Evolutionary conservation across 2,797 vertebrate species (phyloP).

Genomic region (Oryzias dopingdopingensis): DNA sequence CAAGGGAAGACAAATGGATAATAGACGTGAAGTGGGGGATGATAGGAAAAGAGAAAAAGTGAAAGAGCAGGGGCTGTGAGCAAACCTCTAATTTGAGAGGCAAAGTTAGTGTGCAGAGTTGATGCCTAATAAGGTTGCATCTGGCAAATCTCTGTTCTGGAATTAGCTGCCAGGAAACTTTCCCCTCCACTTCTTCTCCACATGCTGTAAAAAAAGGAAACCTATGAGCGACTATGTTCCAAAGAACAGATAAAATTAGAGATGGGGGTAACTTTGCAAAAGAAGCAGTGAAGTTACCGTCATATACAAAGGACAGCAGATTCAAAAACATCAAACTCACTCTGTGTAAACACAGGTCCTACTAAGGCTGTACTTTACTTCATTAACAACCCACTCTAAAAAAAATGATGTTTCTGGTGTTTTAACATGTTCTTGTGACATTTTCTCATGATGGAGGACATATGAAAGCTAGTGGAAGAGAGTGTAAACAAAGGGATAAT

Average conservation of each 20-base stretch:
- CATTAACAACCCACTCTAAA: too few relatives aligned
- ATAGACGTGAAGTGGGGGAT: constrained; percentile 20
- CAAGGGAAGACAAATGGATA: constrained; percentile 21
- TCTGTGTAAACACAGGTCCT: not conserved
- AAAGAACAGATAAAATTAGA: constrained; percentile 45
- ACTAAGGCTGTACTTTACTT: too few relatives aligned
- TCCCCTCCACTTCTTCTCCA: constrained; percentile 63
- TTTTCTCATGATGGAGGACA: too few relatives aligned
- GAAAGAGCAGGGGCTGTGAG: constrained; percentile 46
- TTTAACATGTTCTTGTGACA: too few relatives aligned
- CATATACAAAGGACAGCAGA: not conserved
- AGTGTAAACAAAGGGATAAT: too few relatives aligned
- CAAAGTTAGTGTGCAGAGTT: constrained; percentile 58
- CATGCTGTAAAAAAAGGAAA: constrained; percentile 68
- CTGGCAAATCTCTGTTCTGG: constrained; percentile 67
- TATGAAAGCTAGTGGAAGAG: too few relatives aligned
- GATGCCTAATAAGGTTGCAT: constrained; percentile 85
- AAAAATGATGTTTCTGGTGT: too few relatives aligned
- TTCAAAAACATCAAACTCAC: not conserved
- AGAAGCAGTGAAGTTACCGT: constrained; percentile 7
- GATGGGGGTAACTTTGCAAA: constrained; percentile 5
- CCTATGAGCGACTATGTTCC: constrained; percentile 41
- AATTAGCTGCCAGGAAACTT: constrained; percentile 79
- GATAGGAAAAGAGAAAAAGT: constrained; percentile 11
- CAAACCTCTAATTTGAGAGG: constrained; percentile 68